Base-by-base conservation (phyloP, 1,140 invertebrate species). In the Diorhabda elongata region DNA sequence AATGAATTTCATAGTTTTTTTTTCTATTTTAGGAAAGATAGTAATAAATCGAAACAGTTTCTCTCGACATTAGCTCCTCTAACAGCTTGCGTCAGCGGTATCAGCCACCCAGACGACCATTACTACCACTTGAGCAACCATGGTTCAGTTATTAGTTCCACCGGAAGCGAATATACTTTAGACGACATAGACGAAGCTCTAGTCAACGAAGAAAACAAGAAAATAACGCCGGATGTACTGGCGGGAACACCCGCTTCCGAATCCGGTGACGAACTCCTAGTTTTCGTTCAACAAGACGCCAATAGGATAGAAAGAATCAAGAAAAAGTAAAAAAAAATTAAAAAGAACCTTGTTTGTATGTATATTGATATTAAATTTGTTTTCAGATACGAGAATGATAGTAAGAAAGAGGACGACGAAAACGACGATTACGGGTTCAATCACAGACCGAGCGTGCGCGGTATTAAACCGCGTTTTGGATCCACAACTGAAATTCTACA, bases 391-490 rank as follows among this genome's bases (percentile, higher is more conserved):
- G 63, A 57, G n/a, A 64, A 61, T 45, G 65, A 73, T 80, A 69
- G 77, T 62, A 84, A 82, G 68, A 87, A 87, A 26, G 90, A 91
- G 9, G 91, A 91, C 67, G 89, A 93, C 67, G 93, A 95, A 75
- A 86, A 92, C 70, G 93, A 95, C 71, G 92, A 95, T 75, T 95
- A 95, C 71, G 94, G 93, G 4, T 95, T 96, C 79, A 91, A 92
- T 75, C 84, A 91, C n/a, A 83, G 94, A 5, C 93, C 94, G 0
- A 92, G 92, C 0, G 93, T 96, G 2, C 84, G 92, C 0, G 90
- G 89, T 0, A 91, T 91, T 52, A 89, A 89, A 73, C 87, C 88
- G 0, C 84, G 90, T 52, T 90, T 92, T 60, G 90, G 91, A 43
- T 89, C 90, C 0, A 92, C 91, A 0, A 90, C 89, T 56, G 92